phyloP scores from a whole-genome alignment of 2,113 vertebrate genomes.

The Pholis gunnellus region DNA sequence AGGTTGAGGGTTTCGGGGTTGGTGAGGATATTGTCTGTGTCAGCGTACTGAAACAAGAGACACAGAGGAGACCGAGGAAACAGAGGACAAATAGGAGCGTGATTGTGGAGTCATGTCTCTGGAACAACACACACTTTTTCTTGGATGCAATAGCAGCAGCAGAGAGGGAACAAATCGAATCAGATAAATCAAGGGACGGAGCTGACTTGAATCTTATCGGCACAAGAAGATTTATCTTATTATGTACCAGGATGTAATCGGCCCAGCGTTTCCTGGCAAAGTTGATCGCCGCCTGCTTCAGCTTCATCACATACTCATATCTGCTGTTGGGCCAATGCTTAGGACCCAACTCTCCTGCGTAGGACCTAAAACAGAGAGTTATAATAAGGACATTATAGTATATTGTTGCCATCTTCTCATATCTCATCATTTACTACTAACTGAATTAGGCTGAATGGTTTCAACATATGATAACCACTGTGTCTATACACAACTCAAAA shows the following conservation, averaged over 20 bases:
- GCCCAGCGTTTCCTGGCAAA: slow-evolving; percentile 89
- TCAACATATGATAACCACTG: neutral
- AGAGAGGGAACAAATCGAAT: neutral
- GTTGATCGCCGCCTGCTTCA: slow-evolving; percentile 92
- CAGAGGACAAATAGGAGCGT: neutral
- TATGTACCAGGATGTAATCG: slow-evolving; percentile 93
- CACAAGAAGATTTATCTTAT: neutral
- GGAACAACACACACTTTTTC: neutral
- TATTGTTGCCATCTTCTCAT: neutral
- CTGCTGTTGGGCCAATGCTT: slow-evolving; percentile 94
- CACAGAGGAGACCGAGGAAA: neutral
- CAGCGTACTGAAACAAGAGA: slow-evolving; percentile 85
- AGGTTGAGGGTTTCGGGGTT: slow-evolving; percentile 91
- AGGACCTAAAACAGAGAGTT: slow-evolving; percentile 84
- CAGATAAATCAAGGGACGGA: neutral
- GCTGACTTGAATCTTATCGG: neutral
- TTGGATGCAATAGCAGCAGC: neutral
- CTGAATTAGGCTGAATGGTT: neutral
- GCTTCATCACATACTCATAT: slow-evolving; percentile 93
- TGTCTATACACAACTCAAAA: neutral
- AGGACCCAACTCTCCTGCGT: slow-evolving; percentile 90
- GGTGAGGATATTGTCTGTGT: slow-evolving; percentile 95
- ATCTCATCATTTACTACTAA: neutral
- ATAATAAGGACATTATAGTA: neutral
- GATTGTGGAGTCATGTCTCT: neutral